These are phyloP conservation scores for Ptychoptera albimana DNA, from an alignment of 2,888 invertebrate genomes.

Conservation along the genomic window DNA sequence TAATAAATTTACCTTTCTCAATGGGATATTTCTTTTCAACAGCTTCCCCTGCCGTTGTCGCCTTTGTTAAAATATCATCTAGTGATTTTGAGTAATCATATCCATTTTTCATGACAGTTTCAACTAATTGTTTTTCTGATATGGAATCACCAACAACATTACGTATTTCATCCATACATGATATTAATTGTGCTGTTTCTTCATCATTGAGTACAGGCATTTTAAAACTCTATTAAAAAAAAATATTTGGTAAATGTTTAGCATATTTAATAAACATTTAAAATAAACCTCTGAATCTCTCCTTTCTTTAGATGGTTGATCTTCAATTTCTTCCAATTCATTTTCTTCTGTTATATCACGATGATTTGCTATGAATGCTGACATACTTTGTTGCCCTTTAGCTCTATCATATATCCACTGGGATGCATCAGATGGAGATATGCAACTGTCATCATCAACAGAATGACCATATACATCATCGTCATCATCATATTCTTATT, in stretches of 20 bases:
- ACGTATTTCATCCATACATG: conserved; percentile 69
- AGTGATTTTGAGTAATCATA: conserved; percentile 59
- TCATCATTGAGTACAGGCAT: conserved; percentile 40
- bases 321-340: conserved; percentile 41
- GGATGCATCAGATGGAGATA: conserved; percentile 74
- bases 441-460: conserved; percentile 80
- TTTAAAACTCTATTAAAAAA: conserved; percentile 32
- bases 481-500: conserved; percentile 72
- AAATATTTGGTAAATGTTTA: conserved; percentile 18
- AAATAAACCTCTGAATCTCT: conserved; percentile 31
- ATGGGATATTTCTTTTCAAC: conserved; percentile 13
- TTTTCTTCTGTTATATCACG: conserved; percentile 57
- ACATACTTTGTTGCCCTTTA: conserved; percentile 53
- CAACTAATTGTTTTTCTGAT: conserved; percentile 54
- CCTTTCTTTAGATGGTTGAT: conserved; percentile 22
- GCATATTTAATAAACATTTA: conserved; percentile 2
- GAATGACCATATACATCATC: conserved; percentile 82
- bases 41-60: background rate
- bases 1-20: conserved; percentile 3
- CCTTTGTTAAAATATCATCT: conserved; percentile 48
- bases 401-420: conserved; percentile 77
- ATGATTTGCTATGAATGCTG: conserved; percentile 51
- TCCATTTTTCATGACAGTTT: conserved; percentile 51
- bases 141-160: conserved; percentile 63
- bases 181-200: conserved; percentile 58